phyloP scores from a whole-genome alignment of 2,797 vertebrate genomes.

The Lophius americanus region DNA sequence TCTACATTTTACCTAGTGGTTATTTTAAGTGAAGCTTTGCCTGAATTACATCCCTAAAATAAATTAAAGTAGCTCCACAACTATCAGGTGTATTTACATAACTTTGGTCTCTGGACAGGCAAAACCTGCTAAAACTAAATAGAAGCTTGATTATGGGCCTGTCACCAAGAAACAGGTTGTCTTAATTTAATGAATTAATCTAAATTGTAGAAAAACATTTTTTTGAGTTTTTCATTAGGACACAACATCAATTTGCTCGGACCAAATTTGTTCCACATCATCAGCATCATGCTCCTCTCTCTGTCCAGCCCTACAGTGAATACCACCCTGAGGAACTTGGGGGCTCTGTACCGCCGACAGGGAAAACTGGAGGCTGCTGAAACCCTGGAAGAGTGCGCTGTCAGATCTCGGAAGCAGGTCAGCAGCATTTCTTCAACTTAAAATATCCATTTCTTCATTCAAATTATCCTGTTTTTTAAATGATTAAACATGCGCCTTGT shows the following conservation, averaged over 20 bases:
- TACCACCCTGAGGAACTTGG: constrained; percentile 95
- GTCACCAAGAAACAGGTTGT: not conserved
- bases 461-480: constrained; percentile 24
- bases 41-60: no score
- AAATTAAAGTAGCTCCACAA: no score
- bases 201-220: not conserved
- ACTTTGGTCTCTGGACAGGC: no score
- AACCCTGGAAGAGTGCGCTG: constrained; percentile 90
- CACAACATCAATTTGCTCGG: rapidly evolving
- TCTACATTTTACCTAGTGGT: not conserved
- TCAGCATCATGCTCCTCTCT: constrained; percentile 4
- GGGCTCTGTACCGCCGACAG: constrained; percentile 93
- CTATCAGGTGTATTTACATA: no score
- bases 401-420: constrained; percentile 91
- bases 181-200: not conserved
- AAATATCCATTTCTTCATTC: constrained; percentile 10
- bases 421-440: constrained; percentile 11
- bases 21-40: no score
- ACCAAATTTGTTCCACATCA: not conserved
- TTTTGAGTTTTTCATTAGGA: not conserved
- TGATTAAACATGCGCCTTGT: constrained; percentile 15
- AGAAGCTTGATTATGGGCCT: no score
- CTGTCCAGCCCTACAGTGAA: constrained; percentile 93
- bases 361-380: constrained; percentile 94
- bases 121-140: no score